These are phyloP conservation scores for Crocodylus rhombifer DNA, from an alignment of 2,797 vertebrate species.

Conservation along the genomic window DNA sequence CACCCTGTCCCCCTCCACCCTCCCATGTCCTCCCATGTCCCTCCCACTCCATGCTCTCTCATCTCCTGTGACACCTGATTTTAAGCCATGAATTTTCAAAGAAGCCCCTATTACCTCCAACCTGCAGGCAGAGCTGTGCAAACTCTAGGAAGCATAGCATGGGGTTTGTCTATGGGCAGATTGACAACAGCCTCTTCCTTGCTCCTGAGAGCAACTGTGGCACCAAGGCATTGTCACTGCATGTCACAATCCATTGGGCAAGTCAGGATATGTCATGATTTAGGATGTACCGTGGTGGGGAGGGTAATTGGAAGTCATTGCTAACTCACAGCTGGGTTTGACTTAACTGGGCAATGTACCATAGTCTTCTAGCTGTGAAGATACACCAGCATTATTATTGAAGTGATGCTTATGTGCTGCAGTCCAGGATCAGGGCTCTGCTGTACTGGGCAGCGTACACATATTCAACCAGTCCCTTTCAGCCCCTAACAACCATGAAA, in stretches of 20 bases:
- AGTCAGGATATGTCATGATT: rapidly evolving
- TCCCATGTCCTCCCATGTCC: conserved; percentile 12
- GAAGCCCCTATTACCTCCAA: background rate
- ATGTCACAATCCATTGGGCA: rapidly evolving
- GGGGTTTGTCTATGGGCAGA: rapidly evolving
- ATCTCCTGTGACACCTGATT: background rate
- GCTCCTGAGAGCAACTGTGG: background rate
- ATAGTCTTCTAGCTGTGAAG: background rate
- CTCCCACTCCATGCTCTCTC: background rate
- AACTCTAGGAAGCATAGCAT: background rate
- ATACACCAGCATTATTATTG: background rate
- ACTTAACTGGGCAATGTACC: background rate
- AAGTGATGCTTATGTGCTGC: too few species aligned
- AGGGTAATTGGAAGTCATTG: background rate
- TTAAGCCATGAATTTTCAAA: background rate
- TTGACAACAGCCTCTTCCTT: rapidly evolving
- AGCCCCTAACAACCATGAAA: too few species aligned
- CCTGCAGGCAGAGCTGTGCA: background rate
- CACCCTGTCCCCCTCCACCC: conserved; percentile 9
- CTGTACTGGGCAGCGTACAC: too few species aligned
- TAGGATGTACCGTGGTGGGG: background rate
- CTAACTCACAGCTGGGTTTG: background rate
- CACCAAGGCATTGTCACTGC: background rate
- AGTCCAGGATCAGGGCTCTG: too few species aligned
- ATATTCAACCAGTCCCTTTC: too few species aligned